Evolutionary conservation across 2,888 invertebrate genomes (phyloP), one percentile per base, ranked within the genome.

Genomic region (Antitype chi): DNA sequence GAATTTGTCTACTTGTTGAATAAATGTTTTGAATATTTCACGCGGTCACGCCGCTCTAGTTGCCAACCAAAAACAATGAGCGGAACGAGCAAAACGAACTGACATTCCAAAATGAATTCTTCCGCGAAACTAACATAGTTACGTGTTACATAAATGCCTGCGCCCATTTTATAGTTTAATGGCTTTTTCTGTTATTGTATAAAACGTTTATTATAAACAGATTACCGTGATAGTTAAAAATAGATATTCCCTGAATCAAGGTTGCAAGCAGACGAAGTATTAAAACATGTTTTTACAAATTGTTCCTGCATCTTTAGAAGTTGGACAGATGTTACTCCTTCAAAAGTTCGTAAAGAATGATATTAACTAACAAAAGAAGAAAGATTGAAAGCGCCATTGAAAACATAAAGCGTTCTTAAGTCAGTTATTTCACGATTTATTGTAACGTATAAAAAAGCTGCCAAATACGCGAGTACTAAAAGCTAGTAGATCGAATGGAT

Each of bases 191-290:
- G 84, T 70, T 83, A 86, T 78, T 74, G 84, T 72, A 47, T 72
- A 53, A 71, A 72, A 70, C 59, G 43, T 78, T 78, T 86, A 72
- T 74, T 86, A 47, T 83, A 83, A 73, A 73, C 86, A 82, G 57
- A 59, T 77, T 55, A 77, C 59, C 53, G n/a, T 82, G 52, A n/a
- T 70, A 47, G 32, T 67, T 82, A 77, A 72, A 85, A 82, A 73
- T 77, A 85, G 23, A 66, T 23, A 81, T 59, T 60, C 28, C 52
- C 60, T 57, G 70, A 60, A 62, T 25, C 71, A 84, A 79, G 84
- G 60, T 55, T 60, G 67, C 28, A 32, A 55, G 17, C n/a, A 17
- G 23, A 55, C 63, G 7, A 28, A 64, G n/a, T 62, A 49, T 60
- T 62, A 53, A 32, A 79, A 77, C 25, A 59, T 60, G 28, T 53